Evolutionary conservation across 2,113 vertebrate genomes (phyloP), one percentile per base, ranked within the genome.

Genomic region (Dipodomys ordii): DNA sequence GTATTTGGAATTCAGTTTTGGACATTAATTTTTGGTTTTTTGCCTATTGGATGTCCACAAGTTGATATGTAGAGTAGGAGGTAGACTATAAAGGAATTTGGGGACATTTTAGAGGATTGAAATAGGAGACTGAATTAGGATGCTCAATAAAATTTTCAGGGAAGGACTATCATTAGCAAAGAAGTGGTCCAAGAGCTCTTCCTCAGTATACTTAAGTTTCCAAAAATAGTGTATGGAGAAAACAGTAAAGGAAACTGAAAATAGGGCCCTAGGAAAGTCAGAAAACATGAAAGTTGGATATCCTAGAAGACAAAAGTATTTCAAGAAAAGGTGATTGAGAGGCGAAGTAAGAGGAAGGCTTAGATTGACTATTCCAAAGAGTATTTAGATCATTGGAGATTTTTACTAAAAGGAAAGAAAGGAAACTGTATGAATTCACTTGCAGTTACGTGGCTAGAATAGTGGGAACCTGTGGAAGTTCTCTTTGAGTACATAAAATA

Each of bases 1-100:
- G n/a, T 81, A 39, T 89, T 94, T 89, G n/a, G 20, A 73, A 68
- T 35, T 94, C 23, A 44, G 35, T 91, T 91, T 85, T 91, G 23
- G 30, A 83, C n/a, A 18, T 57, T 57, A 57, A 18, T 11, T 57
- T 57, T 16, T 57, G 81, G 62, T 79, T 68, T 94, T 94, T 86
- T 67, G 80, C 30, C 2, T 87, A 0, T 82, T 87, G 32, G 18
- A 25, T 77, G 18, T 90, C 53, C 8, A 22, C 30, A 49, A 71
- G 13, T 86, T 68, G 76, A 65, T 68, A 80, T 91, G n/a, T 78
- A 10, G 19, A 79, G 8, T 80, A 83, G n/a, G 44, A 71, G 15
- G 44, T 83, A 6, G n/a, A 12, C 39, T 71, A 30, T 30, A 22
- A 60, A 46, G 30, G 62, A 69, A 88, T 90, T 83, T 32, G 69